Base-by-base conservation (phyloP, 2,797 vertebrate species). In the Ciconia nigra region DNA sequence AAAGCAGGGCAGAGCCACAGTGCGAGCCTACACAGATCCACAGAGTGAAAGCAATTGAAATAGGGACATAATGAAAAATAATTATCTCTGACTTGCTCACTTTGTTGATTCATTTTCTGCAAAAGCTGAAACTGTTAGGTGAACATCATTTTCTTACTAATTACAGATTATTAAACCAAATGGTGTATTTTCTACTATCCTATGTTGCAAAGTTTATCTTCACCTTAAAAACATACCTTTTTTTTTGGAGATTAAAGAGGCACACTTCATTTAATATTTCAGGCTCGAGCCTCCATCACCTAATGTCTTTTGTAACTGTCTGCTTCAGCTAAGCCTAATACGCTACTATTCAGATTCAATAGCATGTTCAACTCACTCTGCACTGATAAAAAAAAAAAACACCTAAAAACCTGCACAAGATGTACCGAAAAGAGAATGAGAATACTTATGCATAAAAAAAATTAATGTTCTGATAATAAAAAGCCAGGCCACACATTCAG, bases 81-180 rank as follows among this genome's bases (percentile, higher is more conserved):
- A 88, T 93, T 95, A 26, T 55, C 57, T 79, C n/a, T 63, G 33
- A 87, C 57, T 93, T 28, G 8, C 71, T 96, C 67, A 14, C 46
- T 82, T 52, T 51, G 33, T 57, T 95, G 35, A n/a, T 65, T 85
- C 13, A 67, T 28, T 83, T 94, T 79, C 55, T 89, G 85, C 90
- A 77, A 94, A 42, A 51, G 29, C 47, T 71, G 37, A 72, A 93
- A 57, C 20, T 87, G 13, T 18, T 81, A 62, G 19, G 31, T 35
- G 47, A 54, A 28, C 16, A n/a, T 37, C 3, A 44, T 33, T 67
- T 93, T 69, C 49, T 54, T n/a, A 41, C 7, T 83, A 80, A 85
- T 82, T 73, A 29, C 2, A 78, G 65, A 73, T 54, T 46, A 55
- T 59, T 44, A 62, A 73, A 67, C 9, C 44, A 74, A 87, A 72